These are phyloP conservation scores for Xanthorhoe spadicearia DNA, from an alignment of 2,888 invertebrate genomes.

Conservation along the genomic window DNA sequence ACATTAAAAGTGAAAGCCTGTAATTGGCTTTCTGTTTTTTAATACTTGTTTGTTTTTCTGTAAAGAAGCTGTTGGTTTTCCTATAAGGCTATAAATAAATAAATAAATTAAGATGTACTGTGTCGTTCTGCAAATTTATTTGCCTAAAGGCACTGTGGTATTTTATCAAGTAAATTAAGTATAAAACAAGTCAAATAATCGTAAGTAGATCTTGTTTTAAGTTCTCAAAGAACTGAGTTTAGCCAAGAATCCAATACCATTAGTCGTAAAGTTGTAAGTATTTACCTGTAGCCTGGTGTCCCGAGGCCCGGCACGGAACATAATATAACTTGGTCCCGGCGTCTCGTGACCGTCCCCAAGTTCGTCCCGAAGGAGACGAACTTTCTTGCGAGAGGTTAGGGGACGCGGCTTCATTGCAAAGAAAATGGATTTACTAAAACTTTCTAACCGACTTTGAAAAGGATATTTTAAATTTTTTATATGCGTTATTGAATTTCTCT, in stretches of 20 bases:
- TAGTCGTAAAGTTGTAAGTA: background rate
- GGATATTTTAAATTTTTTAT: too few relatives aligned
- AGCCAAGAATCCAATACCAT: background rate
- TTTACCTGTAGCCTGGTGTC: background rate
- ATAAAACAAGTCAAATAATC: background rate
- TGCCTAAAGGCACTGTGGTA: too few relatives aligned
- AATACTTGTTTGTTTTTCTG: too few relatives aligned
- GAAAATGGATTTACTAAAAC: background rate
- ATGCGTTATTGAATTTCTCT: too few relatives aligned
- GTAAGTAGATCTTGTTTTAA: background rate
- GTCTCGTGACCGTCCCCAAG: background rate
- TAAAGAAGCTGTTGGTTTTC: too few relatives aligned
- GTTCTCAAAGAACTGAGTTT: background rate
- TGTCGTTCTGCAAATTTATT: too few relatives aligned
- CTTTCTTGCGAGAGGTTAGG: constrained; percentile 1
- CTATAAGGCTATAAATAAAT: too few relatives aligned
- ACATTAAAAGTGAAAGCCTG: too few relatives aligned
- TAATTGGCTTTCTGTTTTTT: too few relatives aligned
- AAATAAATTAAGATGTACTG: too few relatives aligned
- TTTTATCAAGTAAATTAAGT: too few relatives aligned
- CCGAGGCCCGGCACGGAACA: background rate
- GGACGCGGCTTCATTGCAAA: background rate
- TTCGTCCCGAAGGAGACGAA: background rate
- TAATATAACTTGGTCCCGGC: constrained; percentile 8
- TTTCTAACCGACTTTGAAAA: too few relatives aligned